Evolutionary conservation across 2,113 vertebrate species (phyloP).

Genomic region (Mugil cephalus): DNA sequence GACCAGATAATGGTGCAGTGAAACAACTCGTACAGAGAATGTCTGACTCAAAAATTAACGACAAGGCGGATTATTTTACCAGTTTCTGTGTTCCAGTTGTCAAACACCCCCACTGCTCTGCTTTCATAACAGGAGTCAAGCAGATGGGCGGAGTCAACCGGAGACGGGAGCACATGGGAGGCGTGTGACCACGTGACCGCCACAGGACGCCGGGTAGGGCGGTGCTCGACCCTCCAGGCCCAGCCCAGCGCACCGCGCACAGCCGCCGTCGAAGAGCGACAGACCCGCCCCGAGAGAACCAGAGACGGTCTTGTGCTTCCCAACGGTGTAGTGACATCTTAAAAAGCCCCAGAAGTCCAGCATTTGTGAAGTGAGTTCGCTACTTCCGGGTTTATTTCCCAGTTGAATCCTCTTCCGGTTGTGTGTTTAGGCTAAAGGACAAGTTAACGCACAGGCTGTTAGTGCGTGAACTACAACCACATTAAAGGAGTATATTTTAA

Average conservation of each 20-base stretch:
- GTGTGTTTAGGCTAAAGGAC: no score
- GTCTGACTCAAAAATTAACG: neutral
- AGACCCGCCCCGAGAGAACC: neutral
- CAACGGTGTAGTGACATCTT: no score
- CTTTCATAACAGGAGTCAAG: slow-evolving; percentile 47
- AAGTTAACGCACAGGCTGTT: no score
- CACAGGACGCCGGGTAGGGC: neutral
- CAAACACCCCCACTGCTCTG: neutral
- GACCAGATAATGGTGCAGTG: no score
- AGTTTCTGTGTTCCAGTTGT: neutral
- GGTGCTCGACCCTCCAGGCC: neutral
- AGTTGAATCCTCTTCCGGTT: no score
- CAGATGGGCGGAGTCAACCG: slow-evolving; percentile 36
- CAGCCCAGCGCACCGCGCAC: neutral
- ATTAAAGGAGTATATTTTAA: no score
- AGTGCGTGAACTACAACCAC: no score
- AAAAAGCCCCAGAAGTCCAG: no score
- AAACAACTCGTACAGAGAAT: neutral
- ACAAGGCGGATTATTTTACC: slow-evolving; percentile 36
- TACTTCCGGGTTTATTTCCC: no score
- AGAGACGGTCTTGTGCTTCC: no score
- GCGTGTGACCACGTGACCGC: slow-evolving; percentile 22
- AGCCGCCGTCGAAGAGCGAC: no score
- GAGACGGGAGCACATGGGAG: neutral
- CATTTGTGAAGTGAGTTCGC: no score